A percentile compares a stretch with the other conserved stretches of the same genome.
Evolutionary conservation across 2,797 vertebrate genomes (phyloP).

Genomic region (Intellagama lesueurii): DNA sequence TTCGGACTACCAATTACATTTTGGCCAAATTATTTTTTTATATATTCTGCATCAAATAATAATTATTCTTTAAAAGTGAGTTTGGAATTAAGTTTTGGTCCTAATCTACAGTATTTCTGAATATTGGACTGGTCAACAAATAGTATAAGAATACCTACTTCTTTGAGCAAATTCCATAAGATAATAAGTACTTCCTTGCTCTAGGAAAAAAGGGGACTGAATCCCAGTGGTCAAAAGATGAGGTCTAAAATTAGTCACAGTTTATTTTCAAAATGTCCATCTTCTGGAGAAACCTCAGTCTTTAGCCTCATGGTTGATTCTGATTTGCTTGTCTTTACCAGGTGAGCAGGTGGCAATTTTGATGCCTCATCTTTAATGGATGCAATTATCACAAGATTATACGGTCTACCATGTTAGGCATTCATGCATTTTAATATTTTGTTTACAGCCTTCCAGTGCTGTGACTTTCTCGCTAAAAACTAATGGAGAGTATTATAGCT

Average conservation of each 20-base stretch:
- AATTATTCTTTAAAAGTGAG: background rate
- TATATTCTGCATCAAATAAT: background rate
- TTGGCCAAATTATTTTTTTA: too few relatives aligned
- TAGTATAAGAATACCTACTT: constrained; percentile 21
- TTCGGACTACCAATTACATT: too few relatives aligned
- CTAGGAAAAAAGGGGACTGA: constrained; percentile 14
- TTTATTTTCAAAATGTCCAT: constrained; percentile 46
- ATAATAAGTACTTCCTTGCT: background rate
- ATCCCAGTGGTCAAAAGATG: background rate
- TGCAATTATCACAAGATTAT: constrained; percentile 66
- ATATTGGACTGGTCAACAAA: constrained; percentile 13
- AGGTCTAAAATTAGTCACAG: constrained; percentile 8
- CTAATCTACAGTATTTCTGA: constrained; percentile 22
- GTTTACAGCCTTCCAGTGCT: constrained; percentile 60
- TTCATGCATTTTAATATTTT: constrained; percentile 70
- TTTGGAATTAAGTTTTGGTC: background rate
- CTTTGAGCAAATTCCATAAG: background rate
- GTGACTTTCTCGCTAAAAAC: constrained; percentile 43
- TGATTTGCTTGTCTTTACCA: constrained; percentile 57
- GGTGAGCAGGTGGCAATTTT: constrained; percentile 61
- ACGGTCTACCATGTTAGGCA: constrained; percentile 45
- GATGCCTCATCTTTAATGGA: constrained; percentile 67
- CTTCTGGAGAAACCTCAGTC: constrained; percentile 39
- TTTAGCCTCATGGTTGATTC: constrained; percentile 43
- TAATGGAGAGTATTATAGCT: constrained; percentile 54